Evolutionary conservation across 2,113 vertebrate genomes (phyloP).

Genomic region (Pachycephala philippinensis): DNA sequence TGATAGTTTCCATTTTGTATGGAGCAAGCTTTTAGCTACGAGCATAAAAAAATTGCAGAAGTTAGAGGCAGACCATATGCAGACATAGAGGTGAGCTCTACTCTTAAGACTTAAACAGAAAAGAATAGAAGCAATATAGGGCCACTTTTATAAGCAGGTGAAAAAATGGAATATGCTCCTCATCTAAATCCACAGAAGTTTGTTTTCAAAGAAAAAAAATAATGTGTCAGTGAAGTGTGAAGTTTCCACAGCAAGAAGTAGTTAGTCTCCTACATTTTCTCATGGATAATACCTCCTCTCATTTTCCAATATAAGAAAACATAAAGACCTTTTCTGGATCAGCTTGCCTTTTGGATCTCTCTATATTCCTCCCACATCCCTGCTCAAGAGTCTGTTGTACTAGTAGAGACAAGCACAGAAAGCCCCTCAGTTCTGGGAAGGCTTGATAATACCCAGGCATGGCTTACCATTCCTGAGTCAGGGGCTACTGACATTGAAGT

Average conservation of each 20-base stretch:
- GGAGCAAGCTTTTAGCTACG: background rate
- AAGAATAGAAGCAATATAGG: background rate
- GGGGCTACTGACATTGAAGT: background rate
- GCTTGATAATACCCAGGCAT: background rate
- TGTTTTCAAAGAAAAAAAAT: background rate
- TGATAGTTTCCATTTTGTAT: background rate
- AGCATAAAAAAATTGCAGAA: background rate
- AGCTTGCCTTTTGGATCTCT: background rate
- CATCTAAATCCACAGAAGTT: background rate
- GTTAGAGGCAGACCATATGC: background rate
- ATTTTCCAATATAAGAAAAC: background rate
- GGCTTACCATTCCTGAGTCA: background rate
- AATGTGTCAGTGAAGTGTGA: background rate
- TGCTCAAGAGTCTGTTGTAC: background rate
- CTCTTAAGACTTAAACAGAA: background rate
- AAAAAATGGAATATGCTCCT: background rate
- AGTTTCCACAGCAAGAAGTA: background rate
- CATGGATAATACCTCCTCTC: background rate
- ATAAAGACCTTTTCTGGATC: background rate
- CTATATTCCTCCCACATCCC: background rate
- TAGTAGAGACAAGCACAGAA: background rate
- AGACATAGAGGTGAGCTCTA: background rate
- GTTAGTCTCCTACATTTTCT: background rate
- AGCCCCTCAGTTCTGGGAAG: background rate
- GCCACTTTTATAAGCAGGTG: background rate